Base-by-base conservation (phyloP, 1,140 invertebrate species). In the Drosophila pallidifrons region DNA sequence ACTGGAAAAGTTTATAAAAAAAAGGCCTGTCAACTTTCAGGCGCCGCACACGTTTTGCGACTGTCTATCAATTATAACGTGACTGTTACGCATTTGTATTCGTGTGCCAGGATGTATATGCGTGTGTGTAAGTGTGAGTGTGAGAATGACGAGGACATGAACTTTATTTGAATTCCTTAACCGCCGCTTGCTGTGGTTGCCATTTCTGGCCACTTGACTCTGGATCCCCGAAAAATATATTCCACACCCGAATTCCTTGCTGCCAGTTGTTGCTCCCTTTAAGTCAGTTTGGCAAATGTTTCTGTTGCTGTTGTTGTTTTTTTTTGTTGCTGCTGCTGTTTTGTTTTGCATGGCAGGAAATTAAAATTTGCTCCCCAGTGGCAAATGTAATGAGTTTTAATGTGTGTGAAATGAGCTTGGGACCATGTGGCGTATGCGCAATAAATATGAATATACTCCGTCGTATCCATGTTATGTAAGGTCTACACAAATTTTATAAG, bases 51-150 rank as follows among this genome's bases (percentile, higher is more conserved):
- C 83, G 83, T 89, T 82, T 81, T 83, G 77, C 80, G 83, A 88
- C 83, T 88, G 83, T 88, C 83, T 88, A 88, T 88, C 83, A 88
- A 88, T 88, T 88, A 88, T 88, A 88, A 88, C 85, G 77, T 88
- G 83, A 88, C 83, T 88, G 77, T 77, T 77, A 45, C 57, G 79
- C 68, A 35, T 65, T 57, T 59, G 52, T 59, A 38, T 88, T 49
- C 51, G 45, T 16, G 32, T 63, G 59, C 71, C 35, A 38, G 8
- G 35, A 10, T 88, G 58, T 55, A 35, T 16, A 32, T 63, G 59
- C 71, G 65, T 30, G 13, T 32, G 25, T 32, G 13, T 30, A 11
- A 41, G 43, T 61, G 20, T 59, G 59, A 35, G 10, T 65, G 52
- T 58, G 49, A 51, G 66, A 57, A 45, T 58, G 73, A 83, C 77